Evolutionary conservation across 2,797 vertebrate genomes (phyloP), one percentile per base, ranked within the genome.

Genomic region (Myioborus melanocephalus): DNA sequence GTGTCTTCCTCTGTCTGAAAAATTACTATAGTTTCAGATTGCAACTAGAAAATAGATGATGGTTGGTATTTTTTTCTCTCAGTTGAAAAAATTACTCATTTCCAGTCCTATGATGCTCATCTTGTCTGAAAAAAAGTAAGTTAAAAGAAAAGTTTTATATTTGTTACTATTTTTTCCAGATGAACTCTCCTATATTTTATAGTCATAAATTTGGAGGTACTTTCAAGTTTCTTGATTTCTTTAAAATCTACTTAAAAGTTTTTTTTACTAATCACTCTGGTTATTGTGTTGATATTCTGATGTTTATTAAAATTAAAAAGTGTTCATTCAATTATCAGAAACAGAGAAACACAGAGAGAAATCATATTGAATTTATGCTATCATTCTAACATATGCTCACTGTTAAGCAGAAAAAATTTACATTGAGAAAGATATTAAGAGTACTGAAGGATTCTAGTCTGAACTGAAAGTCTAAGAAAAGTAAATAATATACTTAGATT

Each of bases 141-240:
- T 13, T 37, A 68, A 63, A 41, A 24, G 30, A 50, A 55, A 68
- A 14, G 6, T 6, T n/a, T 8, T 32, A 13, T 37, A 16, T 44
- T 59, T 76, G 3, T 32, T 6, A 12, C 2, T n/a, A 20, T 6
- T 27, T 82, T 72, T 47, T 26, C 32, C 9, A 57, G 13, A 11
- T 26, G 49, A 10, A 41, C 10, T 0, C 2, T 14, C 2, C 3
- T 8, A 1, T 22, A 44, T n/a, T 86, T 71, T 41, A 61, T 24
- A 60, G 4, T 15, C 10, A 55, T 34, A 43, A 60, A 69, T 37
- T 37, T 72, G 6, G 35, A 23, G 6, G 4, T 52, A 72, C 14
- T 46, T 8, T 50, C 22, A 61, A 44, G 1, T 8, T 68, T 7
- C 3, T 6, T 20, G 3, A 59, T 50, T 53, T 81, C 20, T 44